Base-by-base conservation (phyloP, 2,797 vertebrate species). In the Periophthalmus magnuspinnatus region DNA sequence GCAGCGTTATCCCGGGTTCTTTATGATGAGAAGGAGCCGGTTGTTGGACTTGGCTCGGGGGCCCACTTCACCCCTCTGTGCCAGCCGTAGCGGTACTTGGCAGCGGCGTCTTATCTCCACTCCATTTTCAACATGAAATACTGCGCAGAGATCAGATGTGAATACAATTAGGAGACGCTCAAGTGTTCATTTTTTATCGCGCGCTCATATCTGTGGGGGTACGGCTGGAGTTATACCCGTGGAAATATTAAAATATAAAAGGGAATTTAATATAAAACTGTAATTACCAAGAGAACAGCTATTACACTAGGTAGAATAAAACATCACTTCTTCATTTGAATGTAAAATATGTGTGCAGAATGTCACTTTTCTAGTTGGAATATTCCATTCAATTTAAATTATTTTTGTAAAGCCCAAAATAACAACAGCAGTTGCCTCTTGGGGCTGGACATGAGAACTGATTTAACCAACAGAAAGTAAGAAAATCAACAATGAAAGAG, bases 11-110 rank as follows among this genome's bases (percentile, higher is more conserved):
- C 14, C 65, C 74, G 78, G 71, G 60, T 75, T 69, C 75, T 79
- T 80, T 75, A 76, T 68, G 66, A 56, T 62, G 61, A 74, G 70
- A 82, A 77, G 84, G 60, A 78, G 72, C 67, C 41, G 75, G 76
- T 81, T 76, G 28, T 54, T 72, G 24, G 79, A 83, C 74, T 24
- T 58, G 28, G 72, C 81, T 71, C 52, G 62, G 4, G 70, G 82
- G 80, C 62, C 57, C 72, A 45, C 76, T 86, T 75, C 6, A 69
- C 72, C 65, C 65, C 28, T 5, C 68, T 61, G 61, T 73, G 64
- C 79, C 56, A 62, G 54, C 72, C 61, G 22, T 24, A 45, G 24
- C 48, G 67, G 64, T 36, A 69, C 67, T 77, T 50, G 5, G 22
- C 76, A 59, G 52, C 60, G 0, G 38, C 57, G 64, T 72, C 69